Evolutionary conservation across 2,888 invertebrate genomes (phyloP).

Genomic region (Microctonus aethiopoides): DNA sequence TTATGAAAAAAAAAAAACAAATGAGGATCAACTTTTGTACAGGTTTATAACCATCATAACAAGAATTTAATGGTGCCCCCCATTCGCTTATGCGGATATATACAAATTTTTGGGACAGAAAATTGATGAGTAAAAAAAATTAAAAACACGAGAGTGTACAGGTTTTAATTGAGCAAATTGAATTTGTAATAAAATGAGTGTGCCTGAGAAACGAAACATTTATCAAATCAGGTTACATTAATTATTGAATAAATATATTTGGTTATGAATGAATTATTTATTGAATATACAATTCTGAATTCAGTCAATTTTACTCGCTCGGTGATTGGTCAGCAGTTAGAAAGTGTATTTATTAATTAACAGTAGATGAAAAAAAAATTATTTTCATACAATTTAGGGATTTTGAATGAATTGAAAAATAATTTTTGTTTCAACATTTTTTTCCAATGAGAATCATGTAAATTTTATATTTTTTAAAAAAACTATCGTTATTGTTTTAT

Average conservation of each 20-base stretch:
- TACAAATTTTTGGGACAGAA: slow-evolving; percentile 57
- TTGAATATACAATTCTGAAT: background rate
- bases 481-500: too few relatives aligned
- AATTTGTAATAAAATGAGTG: background rate
- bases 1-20: slow-evolving; percentile 39
- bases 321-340: background rate
- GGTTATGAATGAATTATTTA: too few relatives aligned
- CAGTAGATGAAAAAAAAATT: background rate
- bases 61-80: slow-evolving; percentile 18
- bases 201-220: background rate
- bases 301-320: background rate
- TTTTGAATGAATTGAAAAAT: too few relatives aligned
- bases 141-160: background rate
- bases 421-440: background rate
- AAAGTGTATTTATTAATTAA: background rate
- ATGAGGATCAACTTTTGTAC: slow-evolving; percentile 54
- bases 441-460: too few relatives aligned
- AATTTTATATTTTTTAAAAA: too few relatives aligned
- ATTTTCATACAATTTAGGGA: background rate
- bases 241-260: background rate
- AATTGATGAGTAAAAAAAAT: slow-evolving; percentile 48
- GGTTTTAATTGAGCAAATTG: background rate
- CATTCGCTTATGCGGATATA: slow-evolving; percentile 45
- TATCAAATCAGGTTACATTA: background rate
- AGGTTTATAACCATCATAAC: slow-evolving; percentile 46